Evolutionary conservation across 92 coral and sea anemone genomes (phyloP), one percentile per base, ranked within the genome.

Genomic region (Epizoanthus scotinus): DNA sequence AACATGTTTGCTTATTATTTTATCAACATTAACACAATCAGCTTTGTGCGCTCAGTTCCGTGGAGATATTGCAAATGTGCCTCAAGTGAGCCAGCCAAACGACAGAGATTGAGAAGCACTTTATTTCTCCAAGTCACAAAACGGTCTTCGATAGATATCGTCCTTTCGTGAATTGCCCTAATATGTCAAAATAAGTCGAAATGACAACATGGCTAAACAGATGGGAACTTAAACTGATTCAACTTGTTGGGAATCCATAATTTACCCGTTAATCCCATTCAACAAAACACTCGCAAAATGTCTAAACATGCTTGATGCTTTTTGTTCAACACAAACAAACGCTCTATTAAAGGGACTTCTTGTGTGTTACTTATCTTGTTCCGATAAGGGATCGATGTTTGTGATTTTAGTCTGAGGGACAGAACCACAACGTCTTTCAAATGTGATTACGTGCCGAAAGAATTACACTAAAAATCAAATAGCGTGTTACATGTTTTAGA

Each of bases 241-340:
- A 60, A 36, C 56, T 59, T 12, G 57, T 57, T 21, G 26, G 57
- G 55, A 53, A 34, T 27, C 68, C 29, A 12, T 56, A 74, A 73
- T 74, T 58, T 74, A 14, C 29, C 57, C 28, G 57, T 29, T 57
- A 58, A 57, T 55, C 66, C 62, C 29, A 55, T 74, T 74, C 52
- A 74, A 40, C 6, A 60, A 74, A 9, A 8, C 42, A 58, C 79
- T 18, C 31, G 52, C 13, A 47, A 73, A 9, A 31, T 73, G 50
- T 57, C 52, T 73, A 57, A 55, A 28, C 74, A 69, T 69, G 29
- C 47, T 5, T 21, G 31, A 21, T 69, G 31, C 62, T 71, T 53
- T 71, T 71, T 71, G 78, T 71, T 71, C 61, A 71, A 50, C 62
- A 71, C 44, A 50, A 71, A 71, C 78, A 52, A 26, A 49, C 63